phyloP scores from a whole-genome alignment of 2,797 vertebrate species.

The Tragelaphus oryx region DNA sequence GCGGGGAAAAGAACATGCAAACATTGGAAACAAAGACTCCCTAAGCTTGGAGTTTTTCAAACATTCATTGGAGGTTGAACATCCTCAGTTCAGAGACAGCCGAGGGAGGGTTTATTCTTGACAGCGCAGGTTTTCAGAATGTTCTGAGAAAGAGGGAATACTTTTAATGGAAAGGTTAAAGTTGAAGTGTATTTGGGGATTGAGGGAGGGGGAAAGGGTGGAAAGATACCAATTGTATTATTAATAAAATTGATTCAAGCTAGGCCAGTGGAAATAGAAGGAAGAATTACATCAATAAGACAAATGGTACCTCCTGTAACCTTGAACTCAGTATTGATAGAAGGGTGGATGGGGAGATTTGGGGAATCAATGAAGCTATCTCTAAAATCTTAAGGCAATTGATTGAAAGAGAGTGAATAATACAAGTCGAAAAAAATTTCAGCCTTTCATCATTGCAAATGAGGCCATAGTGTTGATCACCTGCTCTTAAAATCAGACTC shows the following conservation, averaged over 20 bases:
- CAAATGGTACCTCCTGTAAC: conserved; percentile 58
- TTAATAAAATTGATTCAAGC: conserved; percentile 68
- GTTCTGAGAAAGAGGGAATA: conserved; percentile 35
- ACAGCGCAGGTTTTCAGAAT: conserved; percentile 47
- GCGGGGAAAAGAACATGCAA: neutral
- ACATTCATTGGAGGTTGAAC: neutral
- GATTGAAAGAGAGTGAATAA: conserved; percentile 58
- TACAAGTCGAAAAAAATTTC: conserved; percentile 31
- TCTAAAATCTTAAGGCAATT: conserved; percentile 67
- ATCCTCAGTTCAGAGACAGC: conserved; percentile 21
- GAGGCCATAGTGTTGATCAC: conserved; percentile 12
- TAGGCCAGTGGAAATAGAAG: neutral
- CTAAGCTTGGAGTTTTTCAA: neutral
- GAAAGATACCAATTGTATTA: conserved; percentile 54
- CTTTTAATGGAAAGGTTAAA: conserved; percentile 16
- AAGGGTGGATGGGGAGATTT: conserved; percentile 38
- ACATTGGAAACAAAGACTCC: neutral
- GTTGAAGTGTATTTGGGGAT: neutral
- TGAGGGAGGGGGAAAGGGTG: neutral
- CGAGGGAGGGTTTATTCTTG: neutral
- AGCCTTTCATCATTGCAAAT: conserved; percentile 53
- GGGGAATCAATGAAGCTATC: conserved; percentile 48
- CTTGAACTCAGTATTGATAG: conserved; percentile 56
- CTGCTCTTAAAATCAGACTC: neutral
- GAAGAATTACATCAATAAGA: conserved; percentile 69